A percentile compares a stretch with the other conserved stretches of the same genome.
Conservation (phyloP, 2,888 invertebrate genomes). For the Rhynchonema sp. region DNA sequence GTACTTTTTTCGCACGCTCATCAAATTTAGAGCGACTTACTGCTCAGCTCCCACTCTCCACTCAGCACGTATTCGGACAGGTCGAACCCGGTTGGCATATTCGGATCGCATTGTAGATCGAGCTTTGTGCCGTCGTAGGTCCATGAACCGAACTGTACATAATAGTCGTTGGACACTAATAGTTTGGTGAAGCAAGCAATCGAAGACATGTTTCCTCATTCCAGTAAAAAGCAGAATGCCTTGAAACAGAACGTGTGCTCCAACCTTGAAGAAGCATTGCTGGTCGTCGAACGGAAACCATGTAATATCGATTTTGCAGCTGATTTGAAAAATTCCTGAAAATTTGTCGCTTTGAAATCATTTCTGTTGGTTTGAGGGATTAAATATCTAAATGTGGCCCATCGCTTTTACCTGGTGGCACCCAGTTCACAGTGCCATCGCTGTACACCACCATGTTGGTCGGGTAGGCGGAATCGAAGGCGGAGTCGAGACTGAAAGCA, state of each 20-base stretch:
- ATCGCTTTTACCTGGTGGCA: conserved; percentile 41
- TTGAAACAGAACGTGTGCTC: too few relatives aligned
- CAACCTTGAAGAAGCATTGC: conserved; percentile 49
- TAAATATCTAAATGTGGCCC: too few relatives aligned
- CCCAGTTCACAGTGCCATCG: conserved; percentile 26
- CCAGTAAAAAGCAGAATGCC: too few relatives aligned
- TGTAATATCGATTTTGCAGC: conserved; percentile 95
- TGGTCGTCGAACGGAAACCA: conserved; percentile 99
- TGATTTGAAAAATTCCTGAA: conserved; percentile 92
- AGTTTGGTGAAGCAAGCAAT: too few relatives aligned
- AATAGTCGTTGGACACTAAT: too few relatives aligned
- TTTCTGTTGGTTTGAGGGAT: too few relatives aligned
- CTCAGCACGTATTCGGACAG: conserved; percentile 91
- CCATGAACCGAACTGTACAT: conserved; percentile 95
- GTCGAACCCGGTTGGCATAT: conserved; percentile 50
- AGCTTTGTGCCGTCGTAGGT: conserved; percentile 70
- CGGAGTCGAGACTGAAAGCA: conserved; percentile 28
- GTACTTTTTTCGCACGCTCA: not conserved
- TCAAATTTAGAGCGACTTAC: conserved; percentile 40
- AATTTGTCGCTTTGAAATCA: too few relatives aligned
- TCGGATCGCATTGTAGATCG: conserved; percentile 48
- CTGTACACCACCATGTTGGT: conserved; percentile 28
- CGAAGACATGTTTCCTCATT: too few relatives aligned
- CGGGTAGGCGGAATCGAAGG: conserved; percentile 30
- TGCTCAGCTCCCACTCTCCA: conserved; percentile 94